Conservation (phyloP, 1,140 invertebrate species). For the Belonocnema kinseyi region DNA sequence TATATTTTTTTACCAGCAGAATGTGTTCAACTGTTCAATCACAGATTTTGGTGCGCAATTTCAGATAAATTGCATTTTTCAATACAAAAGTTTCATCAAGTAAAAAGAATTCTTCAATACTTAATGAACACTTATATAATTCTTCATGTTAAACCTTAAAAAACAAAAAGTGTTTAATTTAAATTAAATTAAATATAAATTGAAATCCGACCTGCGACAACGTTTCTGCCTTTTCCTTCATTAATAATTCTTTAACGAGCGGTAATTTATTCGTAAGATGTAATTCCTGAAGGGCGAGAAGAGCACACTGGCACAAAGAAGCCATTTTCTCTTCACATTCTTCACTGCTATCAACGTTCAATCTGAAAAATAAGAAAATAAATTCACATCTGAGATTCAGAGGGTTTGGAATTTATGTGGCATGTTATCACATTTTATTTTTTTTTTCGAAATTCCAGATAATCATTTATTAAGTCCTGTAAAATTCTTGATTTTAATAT, state of each 20-base stretch:
- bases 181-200: too few relatives aligned
- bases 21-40: too few relatives aligned
- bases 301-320: slow-evolving; percentile 87
- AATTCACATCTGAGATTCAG: background rate
- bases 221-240: slow-evolving; percentile 83
- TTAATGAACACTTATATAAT: too few relatives aligned
- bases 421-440: background rate
- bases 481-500: background rate
- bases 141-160: too few relatives aligned
- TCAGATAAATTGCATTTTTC: too few relatives aligned
- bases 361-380: slow-evolving; percentile 65
- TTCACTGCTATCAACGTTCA: slow-evolving; percentile 78
- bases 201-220: slow-evolving; percentile 77
- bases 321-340: slow-evolving; percentile 78
- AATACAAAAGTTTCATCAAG: too few relatives aligned
- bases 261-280: slow-evolving; percentile 80
- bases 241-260: slow-evolving; percentile 81
- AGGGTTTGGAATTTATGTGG: background rate
- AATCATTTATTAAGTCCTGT: background rate
- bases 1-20: too few relatives aligned
- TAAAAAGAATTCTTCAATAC: too few relatives aligned
- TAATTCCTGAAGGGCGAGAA: slow-evolving; percentile 82
- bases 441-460: slow-evolving; percentile 1
- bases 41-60: too few relatives aligned
- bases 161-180: too few relatives aligned